phyloP scores from a whole-genome alignment of 2,113 vertebrate genomes.

The Polypterus senegalus region DNA sequence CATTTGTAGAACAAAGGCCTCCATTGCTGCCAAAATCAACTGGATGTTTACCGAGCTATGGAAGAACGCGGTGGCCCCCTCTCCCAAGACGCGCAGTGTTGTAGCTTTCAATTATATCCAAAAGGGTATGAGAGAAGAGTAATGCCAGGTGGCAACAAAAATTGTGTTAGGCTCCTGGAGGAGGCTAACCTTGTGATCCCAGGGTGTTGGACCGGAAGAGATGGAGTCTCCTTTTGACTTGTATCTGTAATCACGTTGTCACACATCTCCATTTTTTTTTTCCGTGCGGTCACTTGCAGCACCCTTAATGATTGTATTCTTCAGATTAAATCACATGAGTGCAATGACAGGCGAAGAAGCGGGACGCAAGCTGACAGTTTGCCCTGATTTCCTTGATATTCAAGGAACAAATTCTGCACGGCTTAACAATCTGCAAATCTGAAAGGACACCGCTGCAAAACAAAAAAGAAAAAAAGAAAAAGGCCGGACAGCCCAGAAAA shows the following conservation, averaged over 20 bases:
- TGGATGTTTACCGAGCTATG: too few relatives aligned
- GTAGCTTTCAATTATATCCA: slow-evolving; percentile 29
- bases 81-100: slow-evolving; percentile 6
- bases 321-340: slow-evolving; percentile 60
- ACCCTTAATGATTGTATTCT: slow-evolving; percentile 62
- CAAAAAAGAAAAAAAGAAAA: too few relatives aligned
- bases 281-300: slow-evolving; percentile 33
- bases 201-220: slow-evolving; percentile 72
- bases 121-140: slow-evolving; percentile 29
- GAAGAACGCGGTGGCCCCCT: too few relatives aligned
- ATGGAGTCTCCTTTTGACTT: slow-evolving; percentile 57
- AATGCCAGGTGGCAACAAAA: slow-evolving; percentile 45
- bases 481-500: too few relatives aligned
- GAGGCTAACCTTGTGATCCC: slow-evolving; percentile 59
- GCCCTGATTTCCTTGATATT: slow-evolving; percentile 21
- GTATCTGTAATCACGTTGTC: slow-evolving; percentile 54
- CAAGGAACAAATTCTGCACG: background rate
- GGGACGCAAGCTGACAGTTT: slow-evolving; percentile 52
- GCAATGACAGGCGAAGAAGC: slow-evolving; percentile 58
- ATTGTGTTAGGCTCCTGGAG: slow-evolving; percentile 28
- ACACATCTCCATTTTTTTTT: slow-evolving; percentile 18
- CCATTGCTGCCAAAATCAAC: too few relatives aligned
- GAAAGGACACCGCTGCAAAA: too few relatives aligned
- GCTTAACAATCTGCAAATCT: too few relatives aligned
- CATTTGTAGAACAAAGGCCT: too few relatives aligned